These are phyloP conservation scores for Saturnia pavonia DNA, from an alignment of 2,888 invertebrate species.

Conservation along the genomic window DNA sequence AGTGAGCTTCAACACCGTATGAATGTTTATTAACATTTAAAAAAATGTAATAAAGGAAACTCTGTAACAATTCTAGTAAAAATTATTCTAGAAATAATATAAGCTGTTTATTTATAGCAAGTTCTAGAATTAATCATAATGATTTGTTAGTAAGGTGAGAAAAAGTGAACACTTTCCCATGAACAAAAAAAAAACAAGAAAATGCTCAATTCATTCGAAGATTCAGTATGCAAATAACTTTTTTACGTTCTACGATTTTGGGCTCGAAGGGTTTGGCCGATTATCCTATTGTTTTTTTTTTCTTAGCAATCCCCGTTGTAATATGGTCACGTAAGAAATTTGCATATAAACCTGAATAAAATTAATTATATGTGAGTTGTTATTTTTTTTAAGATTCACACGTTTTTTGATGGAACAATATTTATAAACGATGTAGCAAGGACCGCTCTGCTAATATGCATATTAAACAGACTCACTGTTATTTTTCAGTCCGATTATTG, in stretches of 20 bases:
- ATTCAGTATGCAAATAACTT: slow-evolving; percentile 72
- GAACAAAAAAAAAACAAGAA: slow-evolving; percentile 55
- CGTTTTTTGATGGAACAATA: slow-evolving; percentile 58
- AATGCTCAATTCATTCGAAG: slow-evolving; percentile 55
- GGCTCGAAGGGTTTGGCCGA: slow-evolving; percentile 71
- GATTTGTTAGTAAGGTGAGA: slow-evolving; percentile 47
- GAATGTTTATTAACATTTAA: too few species aligned
- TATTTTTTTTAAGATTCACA: slow-evolving; percentile 73
- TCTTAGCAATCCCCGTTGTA: slow-evolving; percentile 58
- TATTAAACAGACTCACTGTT: background rate
- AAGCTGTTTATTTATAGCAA: background rate
- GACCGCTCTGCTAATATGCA: background rate
- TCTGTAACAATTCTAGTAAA: background rate
- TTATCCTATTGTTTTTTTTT: slow-evolving; percentile 72
- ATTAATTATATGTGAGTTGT: slow-evolving; percentile 50
- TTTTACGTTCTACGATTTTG: slow-evolving; percentile 70
- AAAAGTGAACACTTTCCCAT: slow-evolving; percentile 76
- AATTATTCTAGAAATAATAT: background rate
- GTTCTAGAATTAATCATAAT: background rate
- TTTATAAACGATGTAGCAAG: slow-evolving; percentile 28
- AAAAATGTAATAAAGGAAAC: background rate
- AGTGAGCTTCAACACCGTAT: too few species aligned
- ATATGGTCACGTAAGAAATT: slow-evolving; percentile 79
- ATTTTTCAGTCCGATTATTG: background rate
- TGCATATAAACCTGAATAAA: slow-evolving; percentile 78